These are phyloP conservation scores for Cotesia glomerata DNA, from an alignment of 1,140 invertebrate species.

Conservation along the genomic window DNA sequence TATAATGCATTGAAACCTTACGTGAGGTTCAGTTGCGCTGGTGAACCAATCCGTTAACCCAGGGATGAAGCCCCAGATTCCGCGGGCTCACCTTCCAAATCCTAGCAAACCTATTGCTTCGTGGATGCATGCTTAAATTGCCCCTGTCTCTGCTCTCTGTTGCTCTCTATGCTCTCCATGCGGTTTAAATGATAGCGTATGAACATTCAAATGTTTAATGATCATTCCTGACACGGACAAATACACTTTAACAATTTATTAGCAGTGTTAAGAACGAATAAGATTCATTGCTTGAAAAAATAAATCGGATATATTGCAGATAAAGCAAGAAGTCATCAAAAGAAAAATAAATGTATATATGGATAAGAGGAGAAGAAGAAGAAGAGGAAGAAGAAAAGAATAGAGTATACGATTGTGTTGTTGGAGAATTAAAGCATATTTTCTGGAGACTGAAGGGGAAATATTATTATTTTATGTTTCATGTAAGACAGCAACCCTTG, in stretches of 20 bases:
- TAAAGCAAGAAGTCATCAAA: too few species aligned
- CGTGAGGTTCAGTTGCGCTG: slow-evolving; percentile 47
- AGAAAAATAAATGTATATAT: too few species aligned
- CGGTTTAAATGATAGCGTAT: slow-evolving; percentile 5
- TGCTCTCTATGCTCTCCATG: slow-evolving; percentile 1
- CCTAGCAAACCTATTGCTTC: slow-evolving; percentile 36
- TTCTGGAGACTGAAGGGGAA: too few species aligned
- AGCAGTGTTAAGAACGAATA: too few species aligned
- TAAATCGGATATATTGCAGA: too few species aligned
- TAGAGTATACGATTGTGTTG: too few species aligned
- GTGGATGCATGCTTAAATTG: slow-evolving; percentile 33
- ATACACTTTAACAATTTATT: not conserved
- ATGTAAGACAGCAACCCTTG: slow-evolving; percentile 4
- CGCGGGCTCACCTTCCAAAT: slow-evolving; percentile 38
- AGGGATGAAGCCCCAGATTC: slow-evolving; percentile 35
- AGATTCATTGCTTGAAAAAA: too few species aligned
- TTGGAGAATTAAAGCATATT: too few species aligned
- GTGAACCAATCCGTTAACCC: slow-evolving; percentile 56
- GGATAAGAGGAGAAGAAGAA: too few species aligned
- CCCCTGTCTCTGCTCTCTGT: slow-evolving; percentile 7
- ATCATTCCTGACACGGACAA: not conserved
- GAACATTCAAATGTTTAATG: not conserved
- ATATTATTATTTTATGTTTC: not conserved
- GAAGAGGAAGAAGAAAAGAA: too few species aligned
- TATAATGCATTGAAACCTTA: slow-evolving; percentile 57